Evolutionary conservation across 1,140 invertebrate genomes (phyloP), one percentile per base, ranked within the genome.

Genomic region (Lordiphosa mommai): DNA sequence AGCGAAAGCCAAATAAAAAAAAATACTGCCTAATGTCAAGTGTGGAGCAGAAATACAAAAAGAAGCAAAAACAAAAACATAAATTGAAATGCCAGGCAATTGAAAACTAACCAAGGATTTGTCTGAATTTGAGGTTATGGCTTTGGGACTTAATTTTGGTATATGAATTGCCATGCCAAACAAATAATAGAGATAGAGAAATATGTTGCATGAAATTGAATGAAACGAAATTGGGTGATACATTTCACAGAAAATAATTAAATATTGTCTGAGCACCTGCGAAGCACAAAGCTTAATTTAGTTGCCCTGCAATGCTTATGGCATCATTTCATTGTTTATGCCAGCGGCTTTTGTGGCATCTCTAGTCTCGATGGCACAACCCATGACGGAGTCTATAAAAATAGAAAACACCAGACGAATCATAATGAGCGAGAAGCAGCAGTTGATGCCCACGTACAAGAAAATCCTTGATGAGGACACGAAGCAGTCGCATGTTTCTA

Each of bases 351-450:
- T 13, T 33, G 8, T 48, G 23, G 44, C 27, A 27, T 47, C 29
- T 16, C n/a, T 17, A 29, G 27, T 30, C 44, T 30, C 44, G 40
- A 17, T 14, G 20, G 16, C n/a, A 13, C 16, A 34, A 41, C 46
- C 60, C 36, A 36, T 29, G 23, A 66, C 29, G 58, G 65, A 61
- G 65, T 70, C 66, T 70, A 70, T 70, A 70, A 70, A 70, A 70
- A 70, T 61, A 61, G 51, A 46, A 67, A 52, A 72, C 63, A 69
- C 47, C 72, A 73, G 72, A 76, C 61, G 72, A 60, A 76, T 71
- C 44, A 51, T 76, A 76, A 76, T 76, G 71, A 73, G 68, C 49
- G 23, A 10, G 46, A 44, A 9, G 27, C 37, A 43, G 20, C 20
- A 29, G 40, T 43, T 10, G 20, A 20, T 12, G 10, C 7, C 40